Conservation (phyloP, 2,888 invertebrate species). For the Syrphus vitripennis region DNA sequence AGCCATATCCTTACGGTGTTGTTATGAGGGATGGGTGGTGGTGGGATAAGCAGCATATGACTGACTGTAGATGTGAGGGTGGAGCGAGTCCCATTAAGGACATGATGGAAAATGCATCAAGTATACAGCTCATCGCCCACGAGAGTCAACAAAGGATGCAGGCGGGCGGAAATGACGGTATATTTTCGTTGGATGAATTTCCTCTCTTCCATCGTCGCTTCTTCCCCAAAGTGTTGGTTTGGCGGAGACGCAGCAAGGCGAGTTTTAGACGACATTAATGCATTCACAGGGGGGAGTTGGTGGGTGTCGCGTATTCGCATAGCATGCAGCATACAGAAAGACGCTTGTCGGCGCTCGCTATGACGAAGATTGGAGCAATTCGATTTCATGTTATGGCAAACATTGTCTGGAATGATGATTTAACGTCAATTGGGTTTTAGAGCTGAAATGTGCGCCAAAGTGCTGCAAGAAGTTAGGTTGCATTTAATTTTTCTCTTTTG, state of each 20-base stretch:
- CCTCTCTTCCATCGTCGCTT: not conserved
- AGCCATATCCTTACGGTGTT: not conserved
- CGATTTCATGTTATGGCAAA: constrained; percentile 45
- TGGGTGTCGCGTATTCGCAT: not conserved
- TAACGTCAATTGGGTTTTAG: constrained; percentile 31
- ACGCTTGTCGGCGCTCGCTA: not conserved
- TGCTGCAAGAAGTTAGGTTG: constrained; percentile 21
- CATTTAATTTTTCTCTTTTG: constrained; percentile 1
- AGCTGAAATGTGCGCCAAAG: not conserved
- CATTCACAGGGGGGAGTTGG: constrained; percentile 21
- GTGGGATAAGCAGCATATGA: not conserved
- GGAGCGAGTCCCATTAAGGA: constrained; percentile 36
- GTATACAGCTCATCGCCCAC: constrained; percentile 23
- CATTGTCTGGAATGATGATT: constrained; percentile 50
- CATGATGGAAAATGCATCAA: constrained; percentile 68
- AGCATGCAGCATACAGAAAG: not conserved
- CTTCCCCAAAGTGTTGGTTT: not conserved
- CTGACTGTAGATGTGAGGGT: not conserved
- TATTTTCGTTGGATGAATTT: constrained; percentile 39
- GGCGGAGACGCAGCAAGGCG: not conserved
- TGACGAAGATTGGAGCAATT: constrained; percentile 41
- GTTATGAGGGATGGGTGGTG: not conserved
- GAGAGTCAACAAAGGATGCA: constrained; percentile 42
- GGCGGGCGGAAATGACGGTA: constrained; percentile 41
- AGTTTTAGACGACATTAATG: constrained; percentile 9